Evolutionary conservation across 2,888 invertebrate species (phyloP).

Genomic region (Melikaiella ostensackeni): DNA sequence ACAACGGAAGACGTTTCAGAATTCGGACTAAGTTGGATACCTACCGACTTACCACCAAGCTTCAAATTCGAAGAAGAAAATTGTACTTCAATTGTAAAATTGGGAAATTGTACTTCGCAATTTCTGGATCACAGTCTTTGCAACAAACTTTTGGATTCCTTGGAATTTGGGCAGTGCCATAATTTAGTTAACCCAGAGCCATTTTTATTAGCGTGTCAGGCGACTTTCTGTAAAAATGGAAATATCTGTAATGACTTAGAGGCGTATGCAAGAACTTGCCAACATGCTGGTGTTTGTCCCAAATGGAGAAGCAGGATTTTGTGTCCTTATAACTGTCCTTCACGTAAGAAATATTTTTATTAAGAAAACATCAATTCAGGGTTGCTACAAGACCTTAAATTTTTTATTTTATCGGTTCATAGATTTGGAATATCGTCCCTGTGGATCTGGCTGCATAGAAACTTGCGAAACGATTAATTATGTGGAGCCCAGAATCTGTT

Average conservation of each 20-base stretch:
- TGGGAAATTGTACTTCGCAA: conserved; percentile 73
- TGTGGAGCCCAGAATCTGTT: conserved; percentile 75
- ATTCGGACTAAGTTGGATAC: conserved; percentile 81
- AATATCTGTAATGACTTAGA: conserved; percentile 83
- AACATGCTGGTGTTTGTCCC: conserved; percentile 84
- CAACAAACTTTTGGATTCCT: conserved; percentile 80
- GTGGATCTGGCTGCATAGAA: conserved; percentile 81
- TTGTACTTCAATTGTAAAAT: conserved; percentile 68
- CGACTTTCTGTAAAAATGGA: conserved; percentile 81
- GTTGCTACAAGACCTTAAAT: no score
- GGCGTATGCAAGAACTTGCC: conserved; percentile 86
- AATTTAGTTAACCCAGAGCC: conserved; percentile 84
- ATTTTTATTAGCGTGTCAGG: conserved; percentile 85
- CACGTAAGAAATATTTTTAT: conserved; percentile 61
- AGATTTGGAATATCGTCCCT: conserved; percentile 79
- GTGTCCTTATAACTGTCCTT: conserved; percentile 84
- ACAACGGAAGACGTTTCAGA: conserved; percentile 79
- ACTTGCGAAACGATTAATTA: conserved; percentile 83
- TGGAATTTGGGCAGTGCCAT: conserved; percentile 84
- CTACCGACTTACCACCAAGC: conserved; percentile 51
- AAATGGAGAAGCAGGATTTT: conserved; percentile 83
- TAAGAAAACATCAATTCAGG: no score
- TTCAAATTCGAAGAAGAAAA: conserved; percentile 65
- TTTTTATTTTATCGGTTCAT: background rate
- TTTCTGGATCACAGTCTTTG: conserved; percentile 81